Conservation (phyloP, 2,113 vertebrate genomes). For the Indicator indicator region DNA sequence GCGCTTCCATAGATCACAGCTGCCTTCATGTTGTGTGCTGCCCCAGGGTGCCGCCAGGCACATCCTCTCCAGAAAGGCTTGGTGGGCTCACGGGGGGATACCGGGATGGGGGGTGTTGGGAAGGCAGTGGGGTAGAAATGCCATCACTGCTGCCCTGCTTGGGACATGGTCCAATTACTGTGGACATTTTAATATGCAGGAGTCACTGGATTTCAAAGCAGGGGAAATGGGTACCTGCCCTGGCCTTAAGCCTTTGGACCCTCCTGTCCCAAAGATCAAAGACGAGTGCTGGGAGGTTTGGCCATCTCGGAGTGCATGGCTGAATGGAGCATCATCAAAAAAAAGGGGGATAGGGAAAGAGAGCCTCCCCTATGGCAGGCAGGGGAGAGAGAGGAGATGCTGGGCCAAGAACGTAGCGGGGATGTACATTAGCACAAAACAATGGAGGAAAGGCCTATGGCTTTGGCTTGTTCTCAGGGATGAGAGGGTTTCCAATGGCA, state of each 20-base stretch:
- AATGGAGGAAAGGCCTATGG: not conserved
- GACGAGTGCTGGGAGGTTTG: not conserved
- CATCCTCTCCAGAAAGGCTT: not conserved
- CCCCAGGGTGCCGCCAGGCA: not conserved
- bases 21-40: not conserved
- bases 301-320: not conserved
- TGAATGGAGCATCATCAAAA: fast-evolving
- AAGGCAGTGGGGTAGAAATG: not conserved
- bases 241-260: fast-evolving
- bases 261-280: fast-evolving
- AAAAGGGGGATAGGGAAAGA: not conserved
- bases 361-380: fast-evolving
- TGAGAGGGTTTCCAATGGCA: not conserved
- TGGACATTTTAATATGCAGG: too few relatives aligned
- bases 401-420: fast-evolving
- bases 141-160: not conserved
- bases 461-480: not conserved
- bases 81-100: fast-evolving
- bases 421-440: fast-evolving
- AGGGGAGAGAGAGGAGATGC: not conserved
- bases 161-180: not conserved
- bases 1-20: constrained; percentile 50
- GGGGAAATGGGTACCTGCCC: too few relatives aligned
- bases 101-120: fast-evolving
- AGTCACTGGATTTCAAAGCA: too few relatives aligned